Conservation (phyloP, 2,888 invertebrate species). For the Lordiphosa andalusiaca region DNA sequence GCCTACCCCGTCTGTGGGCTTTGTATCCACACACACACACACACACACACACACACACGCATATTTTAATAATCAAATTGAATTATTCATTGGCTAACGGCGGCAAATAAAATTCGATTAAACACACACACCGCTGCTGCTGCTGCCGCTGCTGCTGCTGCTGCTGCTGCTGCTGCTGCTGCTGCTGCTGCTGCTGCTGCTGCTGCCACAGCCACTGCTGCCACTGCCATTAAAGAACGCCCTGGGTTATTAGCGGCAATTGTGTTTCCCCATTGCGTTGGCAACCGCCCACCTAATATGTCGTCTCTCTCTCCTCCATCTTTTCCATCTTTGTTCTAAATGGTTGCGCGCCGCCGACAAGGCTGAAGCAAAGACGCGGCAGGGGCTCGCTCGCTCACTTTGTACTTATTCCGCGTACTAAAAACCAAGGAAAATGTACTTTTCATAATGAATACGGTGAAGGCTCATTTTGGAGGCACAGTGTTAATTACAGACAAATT, state of each 20-base stretch:
- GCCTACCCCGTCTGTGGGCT: slow-evolving; percentile 21
- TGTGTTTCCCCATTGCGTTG: slow-evolving; percentile 65
- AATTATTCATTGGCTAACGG: slow-evolving; percentile 75
- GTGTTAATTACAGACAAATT: too few species aligned
- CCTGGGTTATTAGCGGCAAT: slow-evolving; percentile 71
- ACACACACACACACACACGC: slow-evolving; percentile 10
- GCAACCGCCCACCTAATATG: slow-evolving; percentile 34
- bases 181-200: slow-evolving; percentile 27
- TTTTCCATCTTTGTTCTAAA: slow-evolving; percentile 18
- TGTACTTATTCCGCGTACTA: background rate
- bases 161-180: slow-evolving; percentile 25
- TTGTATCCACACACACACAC: slow-evolving; percentile 6
- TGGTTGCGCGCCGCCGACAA: slow-evolving; percentile 10
- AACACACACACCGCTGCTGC: slow-evolving; percentile 49
- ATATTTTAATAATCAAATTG: slow-evolving; percentile 69
- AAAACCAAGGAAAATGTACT: background rate
- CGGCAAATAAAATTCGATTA: slow-evolving; percentile 75
- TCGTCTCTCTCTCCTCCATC: slow-evolving; percentile 24
- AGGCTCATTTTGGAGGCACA: too few species aligned
- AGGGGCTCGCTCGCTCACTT: background rate
- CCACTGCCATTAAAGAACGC: slow-evolving; percentile 44
- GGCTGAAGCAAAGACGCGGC: slow-evolving; percentile 2
- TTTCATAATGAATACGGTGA: background rate
- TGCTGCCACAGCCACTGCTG: slow-evolving; percentile 18
- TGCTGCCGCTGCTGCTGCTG: slow-evolving; percentile 14